Base-by-base conservation (phyloP, 2,888 invertebrate genomes). In the Elysia crispata region DNA sequence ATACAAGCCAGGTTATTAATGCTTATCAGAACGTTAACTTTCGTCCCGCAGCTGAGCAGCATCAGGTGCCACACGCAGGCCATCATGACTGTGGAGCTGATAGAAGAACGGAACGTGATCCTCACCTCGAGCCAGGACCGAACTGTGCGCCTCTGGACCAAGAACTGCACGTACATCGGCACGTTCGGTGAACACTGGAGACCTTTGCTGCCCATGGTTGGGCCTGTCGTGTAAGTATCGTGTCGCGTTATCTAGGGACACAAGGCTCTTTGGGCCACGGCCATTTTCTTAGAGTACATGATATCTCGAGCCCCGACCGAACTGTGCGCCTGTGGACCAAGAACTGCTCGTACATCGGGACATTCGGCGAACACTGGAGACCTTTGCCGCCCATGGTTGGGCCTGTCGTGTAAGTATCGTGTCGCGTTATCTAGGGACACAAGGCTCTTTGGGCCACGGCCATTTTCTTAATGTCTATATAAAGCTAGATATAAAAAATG, bases 61-160 rank as follows among this genome's bases (percentile, higher is more conserved):
- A 94, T 94, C 90, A 83, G 88, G 86, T 96, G 94, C 0, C 97
- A 97, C 89, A 92, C 94, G 75, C 94, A 94, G 90, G 93, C 95
- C 77, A 93, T 97, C 86, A 95, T 94, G 86, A 93, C 94, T 78
- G 90, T 96, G 76, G 93, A 94, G 33, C 95, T 94, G 89, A 93
- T 96, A 81, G 94, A 95, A 84, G 93, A 94, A 75, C 93, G 94
- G 30, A 92, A 94, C 87, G 94, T 96, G 20, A 90, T 97, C 79
- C 92, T 96, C 84, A 95, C 86, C 94, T 95, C 83, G 1, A 95
- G 95, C 85, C 93, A 94, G 78, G 96, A 96, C 73, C 72, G 67
- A 18, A 80, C 80, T 15, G 81, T 83, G 1, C 76, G 83, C 3
- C 54, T 83, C 23, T 83, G 83, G 83, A 79, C 79, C 31, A 66